Evolutionary conservation across 2,113 vertebrate species (phyloP), one percentile per base, ranked within the genome.

Genomic region (Phylloscopus whistleri): DNA sequence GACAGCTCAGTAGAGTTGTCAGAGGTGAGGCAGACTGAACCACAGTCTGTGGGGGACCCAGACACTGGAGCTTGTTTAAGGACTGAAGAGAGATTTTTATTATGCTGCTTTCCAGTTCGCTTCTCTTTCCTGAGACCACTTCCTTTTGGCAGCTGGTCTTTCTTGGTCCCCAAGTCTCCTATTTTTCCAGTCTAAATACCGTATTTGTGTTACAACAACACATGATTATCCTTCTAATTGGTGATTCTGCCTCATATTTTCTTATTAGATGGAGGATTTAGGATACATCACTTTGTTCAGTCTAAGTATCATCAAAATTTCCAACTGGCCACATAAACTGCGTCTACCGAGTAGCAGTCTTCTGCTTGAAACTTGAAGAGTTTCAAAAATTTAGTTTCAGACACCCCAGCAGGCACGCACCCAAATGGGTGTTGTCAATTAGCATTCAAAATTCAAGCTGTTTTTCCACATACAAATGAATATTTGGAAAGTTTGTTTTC

Each of bases 41-140:
- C 23, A 43, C 35, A 41, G 0, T 3, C 17, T 1, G 2, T 20
- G 17, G 24, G 13, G 22, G 21, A 51, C 31, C 6, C 33, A 22
- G 27, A 27, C 30, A 12, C 13, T 70, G 51, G 28, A 49, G 1
- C 66, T 63, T 83, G 46, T 30, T 53, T 43, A 51, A 58, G 31
- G 37, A 52, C 10, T 31, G 59, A 26, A 24, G 13, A 43, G 28
- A 62, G 17, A 17, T 51, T 81, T 81, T 83, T 56, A 16, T 15
- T 43, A 1, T 44, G 31, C 6, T 51, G 3, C 20, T 95, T 83
- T 88, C 26, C 10, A 69, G 31, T 11, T 19, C 28, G 5, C 3
- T 70, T 52, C 6, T 55, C 13, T 68, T 73, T 68, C 37, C 20
- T 2, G 3, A 90, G 5, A 73, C 7, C 7, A 20, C 20, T 69